Evolutionary conservation across 2,888 invertebrate species (phyloP).

Genomic region (Ceraclea dissimilis): DNA sequence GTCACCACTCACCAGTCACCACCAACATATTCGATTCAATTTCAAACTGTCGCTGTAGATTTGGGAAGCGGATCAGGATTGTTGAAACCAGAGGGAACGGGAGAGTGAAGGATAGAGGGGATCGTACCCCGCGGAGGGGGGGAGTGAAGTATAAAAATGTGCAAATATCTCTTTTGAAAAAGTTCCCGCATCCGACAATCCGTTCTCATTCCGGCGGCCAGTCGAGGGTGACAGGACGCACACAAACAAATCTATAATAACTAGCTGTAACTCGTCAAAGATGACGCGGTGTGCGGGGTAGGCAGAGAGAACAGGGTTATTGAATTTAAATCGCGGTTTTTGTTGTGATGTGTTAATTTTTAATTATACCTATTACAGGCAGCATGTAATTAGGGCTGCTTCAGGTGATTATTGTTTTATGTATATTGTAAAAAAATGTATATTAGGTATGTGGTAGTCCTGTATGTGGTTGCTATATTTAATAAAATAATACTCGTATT

Average conservation of each 20-base stretch:
- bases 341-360: no score
- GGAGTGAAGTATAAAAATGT: conserved; percentile 20
- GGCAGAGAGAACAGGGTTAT: no score
- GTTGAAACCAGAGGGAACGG: neutral
- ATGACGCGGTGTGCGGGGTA: no score
- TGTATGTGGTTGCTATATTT: no score
- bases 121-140: neutral
- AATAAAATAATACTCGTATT: no score
- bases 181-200: conserved; percentile 23
- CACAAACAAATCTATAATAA: conserved; percentile 2
- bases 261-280: no score
- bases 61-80: neutral
- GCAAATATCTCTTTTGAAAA: conserved; percentile 24
- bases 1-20: neutral
- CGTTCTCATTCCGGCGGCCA: conserved; percentile 25
- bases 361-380: no score
- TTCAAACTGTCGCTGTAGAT: conserved; percentile 12
- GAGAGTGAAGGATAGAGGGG: neutral
- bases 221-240: conserved; percentile 23
- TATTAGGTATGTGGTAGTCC: no score
- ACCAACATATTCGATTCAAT: conserved; percentile 11
- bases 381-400: no score
- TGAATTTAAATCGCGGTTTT: no score
- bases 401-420: no score
- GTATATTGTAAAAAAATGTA: no score